Evolutionary conservation across 2,888 invertebrate genomes (phyloP), one percentile per base, ranked within the genome.

Genomic region (Folsomia manolachei): DNA sequence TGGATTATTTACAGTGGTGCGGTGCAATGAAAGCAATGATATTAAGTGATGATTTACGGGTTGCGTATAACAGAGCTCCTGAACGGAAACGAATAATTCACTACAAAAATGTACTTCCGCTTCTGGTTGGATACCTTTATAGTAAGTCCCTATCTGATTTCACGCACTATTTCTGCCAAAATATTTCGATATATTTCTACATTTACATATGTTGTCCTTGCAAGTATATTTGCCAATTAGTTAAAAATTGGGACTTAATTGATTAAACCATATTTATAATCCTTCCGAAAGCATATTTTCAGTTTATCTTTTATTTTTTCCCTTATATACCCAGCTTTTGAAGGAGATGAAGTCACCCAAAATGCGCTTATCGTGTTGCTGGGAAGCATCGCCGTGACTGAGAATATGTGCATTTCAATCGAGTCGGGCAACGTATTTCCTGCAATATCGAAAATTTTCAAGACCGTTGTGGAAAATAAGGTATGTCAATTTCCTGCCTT

Each of bases 1-100:
- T n/a, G n/a, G n/a, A n/a, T n/a, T n/a, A 60, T 64, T 75, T 11
- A 63, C n/a, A 80, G 80, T 80, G 78, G 78, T 78, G 79, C 68
- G 71, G 72, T 39, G 70, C 79, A 14, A 23, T 78, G 25, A 76
- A 76, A 63, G 69, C 78, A 1, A 56, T 79, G n/a, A 56, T 74
- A 56, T 68, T 78, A 1, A 72, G 60, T 61, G 79, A 80, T 63
- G 80, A 80, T 64, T 53, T 24, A 18, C 67, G 73, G n/a, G 77
- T 74, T n/a, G 61, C 72, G 1, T 77, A 75, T 63, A 80, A 80
- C 67, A 72, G 75, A 63, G 65, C 77, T n/a, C 63, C 74, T 9
- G 79, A 79, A 69, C 63, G 80, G 24, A 79, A 78, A 25, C 66
- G 71, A 23, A 24, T 71, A 11, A 63, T 79, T n/a, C 64, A 67